Conservation (phyloP, 2,888 invertebrate genomes). For the Phortica okadai region DNA sequence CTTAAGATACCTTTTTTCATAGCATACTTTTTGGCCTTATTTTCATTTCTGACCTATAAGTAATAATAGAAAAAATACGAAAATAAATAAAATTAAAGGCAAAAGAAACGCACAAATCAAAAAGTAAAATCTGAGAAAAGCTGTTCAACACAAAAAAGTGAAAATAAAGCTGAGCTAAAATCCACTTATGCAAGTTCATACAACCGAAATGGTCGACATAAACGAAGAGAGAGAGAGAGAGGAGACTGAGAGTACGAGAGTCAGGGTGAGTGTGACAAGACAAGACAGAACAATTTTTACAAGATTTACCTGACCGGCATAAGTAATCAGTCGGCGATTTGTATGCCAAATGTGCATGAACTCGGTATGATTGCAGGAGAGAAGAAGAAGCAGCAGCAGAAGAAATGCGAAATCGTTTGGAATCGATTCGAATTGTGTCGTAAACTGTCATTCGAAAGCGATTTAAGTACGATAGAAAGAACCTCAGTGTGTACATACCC, state of each 20-base stretch:
- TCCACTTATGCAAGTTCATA: conserved; percentile 26
- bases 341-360: conserved; percentile 19
- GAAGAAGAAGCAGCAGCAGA: not conserved
- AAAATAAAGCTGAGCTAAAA: conserved; percentile 35
- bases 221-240: not conserved
- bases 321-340: conserved; percentile 56
- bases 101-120: not conserved
- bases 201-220: conserved; percentile 8
- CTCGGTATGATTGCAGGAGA: not conserved
- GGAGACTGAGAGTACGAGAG: not conserved
- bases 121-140: conserved; percentile 10
- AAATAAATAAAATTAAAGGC: not conserved
- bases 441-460: conserved; percentile 67
- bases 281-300: conserved; percentile 55
- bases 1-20: not conserved
- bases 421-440: conserved; percentile 50
- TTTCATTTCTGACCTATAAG: not conserved
- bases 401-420: not conserved
- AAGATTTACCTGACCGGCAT: conserved; percentile 67
- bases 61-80: not conserved
- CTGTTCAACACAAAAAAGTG: conserved; percentile 27
- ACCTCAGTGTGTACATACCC: conserved; percentile 33
- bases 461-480: conserved; percentile 57
- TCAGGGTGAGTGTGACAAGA: conserved; percentile 1
- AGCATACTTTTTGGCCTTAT: not conserved